Evolutionary conservation across 2,113 vertebrate species (phyloP).

Genomic region (Barbus barbus): DNA sequence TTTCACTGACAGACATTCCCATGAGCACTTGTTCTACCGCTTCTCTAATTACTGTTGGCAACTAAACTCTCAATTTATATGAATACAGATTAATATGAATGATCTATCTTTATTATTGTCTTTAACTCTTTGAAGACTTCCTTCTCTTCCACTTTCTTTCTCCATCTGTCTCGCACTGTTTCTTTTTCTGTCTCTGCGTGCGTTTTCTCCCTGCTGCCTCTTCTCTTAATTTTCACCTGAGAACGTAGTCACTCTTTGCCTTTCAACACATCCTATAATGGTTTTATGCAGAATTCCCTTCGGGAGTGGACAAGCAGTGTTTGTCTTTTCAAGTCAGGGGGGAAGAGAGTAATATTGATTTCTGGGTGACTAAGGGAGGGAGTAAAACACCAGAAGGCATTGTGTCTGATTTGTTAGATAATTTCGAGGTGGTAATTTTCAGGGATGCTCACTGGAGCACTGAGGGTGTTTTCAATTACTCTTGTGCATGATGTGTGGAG

Average conservation of each 20-base stretch:
- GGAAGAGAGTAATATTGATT: conserved; percentile 27
- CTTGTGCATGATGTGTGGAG: conserved; percentile 32
- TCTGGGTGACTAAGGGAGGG: conserved; percentile 22
- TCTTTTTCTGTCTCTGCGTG: neutral
- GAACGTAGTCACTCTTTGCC: neutral
- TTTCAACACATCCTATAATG: conserved; percentile 47
- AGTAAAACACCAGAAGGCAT: neutral
- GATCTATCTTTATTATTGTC: neutral
- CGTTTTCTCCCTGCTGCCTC: conserved; percentile 4
- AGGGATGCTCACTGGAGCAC: conserved; percentile 16
- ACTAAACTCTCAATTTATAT: conserved; percentile 5
- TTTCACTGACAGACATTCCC: conserved; percentile 32
- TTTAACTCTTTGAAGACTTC: neutral
- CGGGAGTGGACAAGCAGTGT: conserved; percentile 4
- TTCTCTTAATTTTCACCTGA: conserved; percentile 44
- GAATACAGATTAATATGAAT: neutral
- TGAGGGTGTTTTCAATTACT: conserved; percentile 43
- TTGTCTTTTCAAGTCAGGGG: conserved; percentile 23
- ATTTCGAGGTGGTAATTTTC: conserved; percentile 30
- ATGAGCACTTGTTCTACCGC: neutral
- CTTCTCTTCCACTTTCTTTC: neutral
- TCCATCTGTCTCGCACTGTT: neutral
- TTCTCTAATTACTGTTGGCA: conserved; percentile 17
- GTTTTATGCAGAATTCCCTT: conserved; percentile 27
- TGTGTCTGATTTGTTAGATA: conserved; percentile 30